These are phyloP conservation scores for Caranx ignobilis DNA, from an alignment of 2,113 vertebrate genomes.

Conservation along the genomic window DNA sequence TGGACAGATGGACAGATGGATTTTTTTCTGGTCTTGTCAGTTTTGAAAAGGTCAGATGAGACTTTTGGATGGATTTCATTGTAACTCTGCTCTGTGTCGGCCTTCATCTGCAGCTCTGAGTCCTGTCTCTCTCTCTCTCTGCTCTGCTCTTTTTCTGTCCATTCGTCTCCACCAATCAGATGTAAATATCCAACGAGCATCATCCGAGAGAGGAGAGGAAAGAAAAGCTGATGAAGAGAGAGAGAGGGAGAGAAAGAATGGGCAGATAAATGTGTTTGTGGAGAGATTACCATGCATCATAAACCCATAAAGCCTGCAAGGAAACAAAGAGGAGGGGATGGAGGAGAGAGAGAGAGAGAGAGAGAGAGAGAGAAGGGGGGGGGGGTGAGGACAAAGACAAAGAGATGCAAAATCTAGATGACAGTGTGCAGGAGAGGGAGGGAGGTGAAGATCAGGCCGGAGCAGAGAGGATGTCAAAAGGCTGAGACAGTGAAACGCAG, in stretches of 20 bases:
- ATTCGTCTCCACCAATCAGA: constrained; percentile 36
- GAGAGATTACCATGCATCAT: constrained; percentile 76
- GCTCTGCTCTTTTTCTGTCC: not conserved
- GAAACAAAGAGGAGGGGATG: constrained; percentile 43
- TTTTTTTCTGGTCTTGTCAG: not conserved
- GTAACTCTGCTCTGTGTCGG: constrained; percentile 27
- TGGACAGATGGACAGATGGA: not conserved
- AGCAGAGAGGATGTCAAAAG: constrained; percentile 58
- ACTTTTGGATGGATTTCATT: constrained; percentile 26
- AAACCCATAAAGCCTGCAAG: constrained; percentile 65
- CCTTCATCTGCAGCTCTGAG: constrained; percentile 9
- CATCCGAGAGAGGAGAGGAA: constrained; percentile 17
- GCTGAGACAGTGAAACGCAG: constrained; percentile 63
- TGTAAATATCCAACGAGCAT: constrained; percentile 56
- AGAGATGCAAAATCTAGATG: constrained; percentile 44
- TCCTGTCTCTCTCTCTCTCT: not conserved
- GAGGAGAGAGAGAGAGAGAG: constrained; percentile 26
- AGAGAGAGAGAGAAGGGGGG: not conserved
- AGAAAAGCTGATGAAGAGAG: not conserved
- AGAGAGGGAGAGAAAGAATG: constrained; percentile 33
- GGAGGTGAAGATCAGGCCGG: constrained; percentile 40
- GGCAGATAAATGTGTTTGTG: constrained; percentile 65
- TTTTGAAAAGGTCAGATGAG: constrained; percentile 4
- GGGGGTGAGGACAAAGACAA: too few species aligned
- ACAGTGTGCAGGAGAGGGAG: constrained; percentile 23